phyloP scores from a whole-genome alignment of 2,797 vertebrate species.

The Notamacropus eugenii region DNA sequence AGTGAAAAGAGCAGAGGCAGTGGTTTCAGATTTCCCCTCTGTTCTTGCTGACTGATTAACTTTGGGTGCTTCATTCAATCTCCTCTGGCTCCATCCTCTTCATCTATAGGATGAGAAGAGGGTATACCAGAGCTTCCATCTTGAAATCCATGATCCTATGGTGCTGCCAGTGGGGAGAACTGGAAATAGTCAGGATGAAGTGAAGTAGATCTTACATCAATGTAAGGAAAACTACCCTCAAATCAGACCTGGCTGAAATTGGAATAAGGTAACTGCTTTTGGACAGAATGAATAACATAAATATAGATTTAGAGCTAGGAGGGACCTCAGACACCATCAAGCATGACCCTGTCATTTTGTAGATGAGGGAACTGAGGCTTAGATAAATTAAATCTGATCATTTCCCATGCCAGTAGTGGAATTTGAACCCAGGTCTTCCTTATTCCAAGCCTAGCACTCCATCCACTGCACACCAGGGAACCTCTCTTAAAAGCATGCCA shows the following conservation, averaged over 20 bases:
- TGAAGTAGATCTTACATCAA: background rate
- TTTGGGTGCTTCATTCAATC: background rate
- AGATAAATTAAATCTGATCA: background rate
- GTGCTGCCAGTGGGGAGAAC: background rate
- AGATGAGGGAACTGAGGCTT: background rate
- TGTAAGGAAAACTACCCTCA: background rate
- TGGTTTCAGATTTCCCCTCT: background rate
- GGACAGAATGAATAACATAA: background rate
- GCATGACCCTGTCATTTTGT: background rate
- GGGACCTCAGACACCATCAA: background rate
- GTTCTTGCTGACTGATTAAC: background rate
- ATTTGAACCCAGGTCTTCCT: background rate
- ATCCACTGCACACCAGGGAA: background rate
- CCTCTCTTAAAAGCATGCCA: background rate
- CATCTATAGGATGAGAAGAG: background rate
- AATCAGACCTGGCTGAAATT: background rate
- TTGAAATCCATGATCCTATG: background rate
- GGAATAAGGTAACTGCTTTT: background rate
- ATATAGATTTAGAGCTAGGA: background rate
- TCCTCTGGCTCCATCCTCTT: background rate
- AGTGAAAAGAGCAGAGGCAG: background rate
- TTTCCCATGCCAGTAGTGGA: background rate
- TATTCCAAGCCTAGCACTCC: background rate
- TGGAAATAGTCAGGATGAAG: background rate
- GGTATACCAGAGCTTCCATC: background rate